These are phyloP conservation scores for Bombus polaris DNA, from an alignment of 1,140 invertebrate genomes.

Conservation along the genomic window DNA sequence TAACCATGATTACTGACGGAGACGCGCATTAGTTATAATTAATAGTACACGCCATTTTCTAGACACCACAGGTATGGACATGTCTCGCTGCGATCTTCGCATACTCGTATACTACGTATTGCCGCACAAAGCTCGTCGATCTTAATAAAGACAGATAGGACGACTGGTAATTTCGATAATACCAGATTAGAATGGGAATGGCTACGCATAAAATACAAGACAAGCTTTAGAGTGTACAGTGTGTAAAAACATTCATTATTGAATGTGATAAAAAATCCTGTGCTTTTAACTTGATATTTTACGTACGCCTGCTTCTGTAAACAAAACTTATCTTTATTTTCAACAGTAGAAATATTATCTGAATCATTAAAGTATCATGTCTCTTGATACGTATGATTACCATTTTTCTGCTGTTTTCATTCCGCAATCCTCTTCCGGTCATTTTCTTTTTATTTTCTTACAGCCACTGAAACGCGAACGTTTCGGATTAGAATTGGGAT, in stretches of 20 bases:
- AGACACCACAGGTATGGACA: not conserved
- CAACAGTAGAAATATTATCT: no score
- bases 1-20: constrained; percentile 22
- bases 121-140: not conserved
- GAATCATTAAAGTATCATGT: no score
- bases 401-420: not conserved
- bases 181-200: no score
- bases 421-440: not conserved
- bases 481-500: not conserved
- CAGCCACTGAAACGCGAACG: not conserved
- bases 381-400: not conserved
- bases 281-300: no score
- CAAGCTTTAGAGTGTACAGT: no score
- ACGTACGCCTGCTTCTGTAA: no score
- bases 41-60: constrained; percentile 16
- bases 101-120: not conserved
- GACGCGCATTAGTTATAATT: constrained; percentile 33
- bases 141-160: constrained; percentile 27
- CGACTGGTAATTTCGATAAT: not conserved
- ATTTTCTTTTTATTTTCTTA: not conserved
- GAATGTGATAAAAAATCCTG: no score
- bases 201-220: no score
- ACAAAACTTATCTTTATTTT: no score
- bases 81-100: not conserved
- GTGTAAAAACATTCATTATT: no score